Percentiles rank a stretch among this genome's conserved stretches.
phyloP scores from a whole-genome alignment of 2,888 invertebrate species.

The Epinotia brunnichana region DNA sequence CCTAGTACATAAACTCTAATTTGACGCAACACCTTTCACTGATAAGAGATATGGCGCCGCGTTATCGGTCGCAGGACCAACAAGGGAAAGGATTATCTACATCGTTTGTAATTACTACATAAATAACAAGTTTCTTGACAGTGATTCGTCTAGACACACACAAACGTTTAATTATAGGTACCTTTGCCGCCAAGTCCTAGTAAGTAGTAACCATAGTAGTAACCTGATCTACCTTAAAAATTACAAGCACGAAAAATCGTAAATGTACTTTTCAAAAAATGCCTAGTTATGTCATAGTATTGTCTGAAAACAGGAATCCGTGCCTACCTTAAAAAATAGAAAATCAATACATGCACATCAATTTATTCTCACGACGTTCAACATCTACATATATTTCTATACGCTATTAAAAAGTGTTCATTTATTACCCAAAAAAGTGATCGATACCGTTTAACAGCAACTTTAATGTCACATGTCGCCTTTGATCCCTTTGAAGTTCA shows the following conservation, averaged over 20 bases:
- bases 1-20: slow-evolving; percentile 14
- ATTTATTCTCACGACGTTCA: not conserved
- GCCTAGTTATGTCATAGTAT: not conserved
- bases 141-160: slow-evolving; percentile 28
- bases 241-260: not conserved
- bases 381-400: not conserved
- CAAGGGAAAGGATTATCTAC: slow-evolving; percentile 36
- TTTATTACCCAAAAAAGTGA: slow-evolving; percentile 29
- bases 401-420: slow-evolving; percentile 17
- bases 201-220: too few relatives aligned
- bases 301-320: not conserved
- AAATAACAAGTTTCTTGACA: slow-evolving; percentile 36
- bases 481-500: slow-evolving; percentile 43
- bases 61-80: slow-evolving; percentile 33
- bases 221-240: not conserved
- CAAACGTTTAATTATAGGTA: not conserved
- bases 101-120: slow-evolving; percentile 39
- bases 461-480: slow-evolving; percentile 42
- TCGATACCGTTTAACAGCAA: slow-evolving; percentile 42
- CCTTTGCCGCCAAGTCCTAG: not conserved
- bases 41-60: slow-evolving; percentile 39
- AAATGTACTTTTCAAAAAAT: not conserved
- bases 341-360: not conserved
- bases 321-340: too few relatives aligned
- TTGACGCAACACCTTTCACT: slow-evolving; percentile 35